Conservation (phyloP, 2,888 invertebrate genomes). For the Caenorhabditis wallacei region DNA sequence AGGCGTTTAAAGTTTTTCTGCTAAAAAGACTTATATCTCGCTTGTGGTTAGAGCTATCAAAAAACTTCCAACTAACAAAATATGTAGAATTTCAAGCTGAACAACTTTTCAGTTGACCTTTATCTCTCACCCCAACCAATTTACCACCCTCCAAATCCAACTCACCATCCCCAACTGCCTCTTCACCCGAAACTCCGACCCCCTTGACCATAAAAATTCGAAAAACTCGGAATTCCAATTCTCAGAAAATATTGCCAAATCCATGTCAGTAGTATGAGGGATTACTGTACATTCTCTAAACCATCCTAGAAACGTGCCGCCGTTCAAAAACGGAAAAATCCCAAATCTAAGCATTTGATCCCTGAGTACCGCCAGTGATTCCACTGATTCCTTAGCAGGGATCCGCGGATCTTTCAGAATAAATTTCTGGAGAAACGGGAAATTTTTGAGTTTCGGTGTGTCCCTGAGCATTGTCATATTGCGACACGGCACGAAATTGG, state of each 20-base stretch:
- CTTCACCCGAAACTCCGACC: constrained; percentile 40
- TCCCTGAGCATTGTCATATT: constrained; percentile 25
- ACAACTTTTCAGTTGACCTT: too few relatives aligned
- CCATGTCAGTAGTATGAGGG: constrained; percentile 65
- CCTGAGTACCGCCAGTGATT: constrained; percentile 24
- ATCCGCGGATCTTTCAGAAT: constrained; percentile 20
- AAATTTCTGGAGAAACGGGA: constrained; percentile 18
- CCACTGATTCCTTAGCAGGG: constrained; percentile 6
- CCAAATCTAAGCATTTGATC: constrained; percentile 31
- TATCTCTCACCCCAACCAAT: too few relatives aligned
- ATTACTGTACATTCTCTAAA: constrained; percentile 65
- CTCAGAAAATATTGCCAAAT: constrained; percentile 51
- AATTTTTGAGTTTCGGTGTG: constrained; percentile 3
- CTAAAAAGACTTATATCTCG: too few relatives aligned
- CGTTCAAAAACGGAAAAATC: constrained; percentile 55
- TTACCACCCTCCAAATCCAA: too few relatives aligned
- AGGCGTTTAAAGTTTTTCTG: too few relatives aligned
- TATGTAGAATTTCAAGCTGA: too few relatives aligned
- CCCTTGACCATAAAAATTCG: constrained; percentile 19
- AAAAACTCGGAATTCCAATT: constrained; percentile 45
- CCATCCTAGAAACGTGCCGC: constrained; percentile 65
- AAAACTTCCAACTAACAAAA: too few relatives aligned
- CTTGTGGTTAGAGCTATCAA: too few relatives aligned
- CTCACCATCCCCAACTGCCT: constrained; percentile 52
- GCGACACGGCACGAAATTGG: constrained; percentile 23